Conservation (phyloP, 2,113 vertebrate species). For the Leptosomus discolor region DNA sequence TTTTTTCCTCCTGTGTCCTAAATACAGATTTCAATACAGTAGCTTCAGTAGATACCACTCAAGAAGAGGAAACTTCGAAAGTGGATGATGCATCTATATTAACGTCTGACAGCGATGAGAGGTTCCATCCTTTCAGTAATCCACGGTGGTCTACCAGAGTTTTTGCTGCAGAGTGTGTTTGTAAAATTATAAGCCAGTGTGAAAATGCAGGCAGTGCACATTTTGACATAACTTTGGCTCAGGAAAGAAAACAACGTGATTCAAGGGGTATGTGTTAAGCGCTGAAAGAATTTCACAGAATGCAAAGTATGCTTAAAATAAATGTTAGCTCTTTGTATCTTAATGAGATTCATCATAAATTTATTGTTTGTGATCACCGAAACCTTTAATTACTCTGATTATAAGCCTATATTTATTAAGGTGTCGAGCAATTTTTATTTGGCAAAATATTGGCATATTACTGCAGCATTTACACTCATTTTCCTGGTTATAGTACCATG, state of each 20-base stretch:
- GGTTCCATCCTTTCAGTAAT: slow-evolving; percentile 79
- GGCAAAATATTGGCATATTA: not conserved
- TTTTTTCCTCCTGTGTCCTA: not conserved
- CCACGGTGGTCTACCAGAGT: slow-evolving; percentile 90
- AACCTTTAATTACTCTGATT: not conserved
- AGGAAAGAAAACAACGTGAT: slow-evolving; percentile 83
- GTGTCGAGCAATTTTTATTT: not conserved
- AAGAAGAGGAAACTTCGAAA: slow-evolving; percentile 81
- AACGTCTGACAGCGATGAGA: slow-evolving; percentile 71
- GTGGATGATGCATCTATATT: slow-evolving; percentile 83
- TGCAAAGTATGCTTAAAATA: not conserved
- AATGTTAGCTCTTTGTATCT: not conserved
- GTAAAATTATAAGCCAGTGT: slow-evolving; percentile 86
- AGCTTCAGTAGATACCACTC: slow-evolving; percentile 75
- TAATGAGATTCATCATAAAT: not conserved
- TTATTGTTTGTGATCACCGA: not conserved
- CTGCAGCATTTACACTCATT: not conserved
- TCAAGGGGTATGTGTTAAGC: slow-evolving; percentile 78
- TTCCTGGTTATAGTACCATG: not conserved
- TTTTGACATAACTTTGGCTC: slow-evolving; percentile 86
- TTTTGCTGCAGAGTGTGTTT: slow-evolving; percentile 89
- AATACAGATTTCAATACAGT: slow-evolving; percentile 72
- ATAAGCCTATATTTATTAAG: not conserved
- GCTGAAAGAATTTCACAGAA: not conserved
- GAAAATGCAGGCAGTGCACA: slow-evolving; percentile 79